Evolutionary conservation across 2,797 vertebrate species (phyloP), one percentile per base, ranked within the genome.

Genomic region (Myripristis murdjan): DNA sequence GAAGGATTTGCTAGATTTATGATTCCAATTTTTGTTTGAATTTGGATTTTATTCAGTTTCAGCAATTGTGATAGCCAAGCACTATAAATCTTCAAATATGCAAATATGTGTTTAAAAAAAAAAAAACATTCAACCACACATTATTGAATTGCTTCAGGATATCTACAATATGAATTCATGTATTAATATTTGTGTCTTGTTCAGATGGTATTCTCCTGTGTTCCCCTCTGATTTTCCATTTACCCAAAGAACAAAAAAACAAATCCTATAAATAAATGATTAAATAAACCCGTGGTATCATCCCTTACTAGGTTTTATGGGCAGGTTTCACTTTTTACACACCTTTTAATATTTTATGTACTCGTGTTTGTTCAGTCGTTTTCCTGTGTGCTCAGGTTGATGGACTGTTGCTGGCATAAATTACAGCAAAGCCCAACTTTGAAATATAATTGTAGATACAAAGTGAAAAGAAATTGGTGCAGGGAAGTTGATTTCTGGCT

Each of bases 21-120:
- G 8, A 35, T 35, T 35, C 7, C 10, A 35, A 11, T 35, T 35
- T 35, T 35, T 11, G 2, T 35, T 10, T 35, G 35, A 9, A 35
- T 35, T 35, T 35, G 33, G 35, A 35, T 35, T 35, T 35, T 35
- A 9, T 35, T 35, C 11, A 35, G 33, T 35, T 8, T 35, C 7
- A 35, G 33, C 11, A 49, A 60, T 48, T 33, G 59, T 49, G 26
- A 51, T 52, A 73, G 73, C 49, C 74, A 56, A 67, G 62, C 16
- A 2, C 31, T 59, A 71, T 49, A 26, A 4, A 10, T 58, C 44
- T 15, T 18, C 6, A 41, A n/a, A n/a, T n/a, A n/a, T n/a, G 52
- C 10, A 44, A 37, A 51, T n/a, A 3, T 53, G 35, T 65, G 22
- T 39, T n/a, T 3, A 33, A 24, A n/a, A 11, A 43, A 41, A 51